Evolutionary conservation across 2,888 invertebrate genomes (phyloP), one percentile per base, ranked within the genome.

Genomic region (Chrysolina oricalcia): DNA sequence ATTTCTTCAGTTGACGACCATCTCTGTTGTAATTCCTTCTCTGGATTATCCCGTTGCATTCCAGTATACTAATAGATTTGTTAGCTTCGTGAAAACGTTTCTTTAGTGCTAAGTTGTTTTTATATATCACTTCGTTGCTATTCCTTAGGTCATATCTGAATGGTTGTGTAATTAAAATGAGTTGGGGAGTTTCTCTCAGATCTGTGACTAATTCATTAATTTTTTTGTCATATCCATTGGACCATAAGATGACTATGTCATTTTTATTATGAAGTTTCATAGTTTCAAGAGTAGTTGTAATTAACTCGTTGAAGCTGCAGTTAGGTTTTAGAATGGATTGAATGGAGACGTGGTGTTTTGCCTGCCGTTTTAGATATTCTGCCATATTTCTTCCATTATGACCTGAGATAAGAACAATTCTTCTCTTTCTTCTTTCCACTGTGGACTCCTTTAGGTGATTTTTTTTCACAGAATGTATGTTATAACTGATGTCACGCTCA

Each of bases 311-410:
- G 46, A 46, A 46, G 13, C 23, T 46, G 65, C 65, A 65, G 46
- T 65, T 65, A 65, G 65, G 65, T 46, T 65, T 65, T n/a, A 65
- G 46, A 46, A 65, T 65, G 43, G 65, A 65, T 46, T 65, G 65
- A 15, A 65, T 65, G 41, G 63, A 63, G 35, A 63, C 8, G 35
- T 63, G 43, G 43, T 65, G 43, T 43, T 43, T 43, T 65, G 65
- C 65, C 41, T 65, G 65, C 43, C 23, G 65, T 43, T 65, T 65
- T 17, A 65, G 43, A 43, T 65, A 64, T 41, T 64, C 64, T 64
- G 64, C 41, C 64, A 64, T 64, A 64, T 64, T 64, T 41, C 40
- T 64, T 64, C 41, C 64, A 41, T 64, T 41, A 65, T 65, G 65
- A 65, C 43, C 65, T 43, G 65, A 65, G 43, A 65, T 43, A 65